Evolutionary conservation across 2,888 invertebrate genomes (phyloP), one percentile per base, ranked within the genome.

Genomic region (Melieria crassipennis): DNA sequence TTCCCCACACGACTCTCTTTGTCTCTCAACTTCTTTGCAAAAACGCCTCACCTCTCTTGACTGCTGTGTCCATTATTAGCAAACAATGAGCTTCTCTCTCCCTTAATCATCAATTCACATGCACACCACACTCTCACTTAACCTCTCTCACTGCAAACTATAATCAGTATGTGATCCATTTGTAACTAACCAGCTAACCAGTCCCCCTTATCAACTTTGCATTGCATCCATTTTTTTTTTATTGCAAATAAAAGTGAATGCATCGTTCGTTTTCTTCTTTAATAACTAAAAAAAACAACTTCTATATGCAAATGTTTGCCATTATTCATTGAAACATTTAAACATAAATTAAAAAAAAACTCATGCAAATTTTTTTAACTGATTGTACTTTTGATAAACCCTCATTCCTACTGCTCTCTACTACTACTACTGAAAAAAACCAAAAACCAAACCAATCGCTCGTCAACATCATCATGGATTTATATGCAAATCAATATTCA

Each of bases 381-480:
- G 79, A 83, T 82, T 83, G 81, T 78, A 78, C 77, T 79, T 77
- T 78, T 77, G 76, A 75, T 77, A 78, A 78, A 76, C 72, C 75
- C 71, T 46, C 65, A 73, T 68, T 73, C 73, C 66, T 47, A 63
- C 64, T 63, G 70, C 70, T 70, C 75, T 75, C 65, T 70, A 56
- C 69, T 64, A 64, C 75, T 76, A 74, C 73, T 69, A 71, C 70
- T 60, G 64, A 70, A 73, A 68, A 67, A 73, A 71, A 65, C n/a
- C 70, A 74, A 75, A 69, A 69, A 70, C 77, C 77, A 79, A 80
- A 76, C 77, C 56, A 69, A 67, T 64, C 75, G 81, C 82, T 82
- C 81, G 81, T 80, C 83, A 80, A 83, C 82, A 80, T 80, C 82
- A 82, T 83, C 83, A 81, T 81, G 83, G 81, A 83, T 75, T 75